Evolutionary conservation across 2,888 invertebrate genomes (phyloP).

Genomic region (Anthophora plumipes): DNA sequence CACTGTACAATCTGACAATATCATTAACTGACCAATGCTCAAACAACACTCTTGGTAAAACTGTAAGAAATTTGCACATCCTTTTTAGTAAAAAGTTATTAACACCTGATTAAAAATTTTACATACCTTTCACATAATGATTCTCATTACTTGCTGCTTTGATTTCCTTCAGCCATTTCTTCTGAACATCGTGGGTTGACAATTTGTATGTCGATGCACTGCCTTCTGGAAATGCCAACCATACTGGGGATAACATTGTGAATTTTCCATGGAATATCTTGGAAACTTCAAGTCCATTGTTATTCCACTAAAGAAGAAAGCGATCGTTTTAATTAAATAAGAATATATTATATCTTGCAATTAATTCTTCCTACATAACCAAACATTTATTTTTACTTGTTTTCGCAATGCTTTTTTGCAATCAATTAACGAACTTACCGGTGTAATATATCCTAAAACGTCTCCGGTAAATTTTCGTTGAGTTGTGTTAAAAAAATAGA

Average conservation of each 20-base stretch:
- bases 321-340: background rate
- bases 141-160: slow-evolving; percentile 86
- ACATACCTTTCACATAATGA: slow-evolving; percentile 87
- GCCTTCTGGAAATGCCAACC: slow-evolving; percentile 93
- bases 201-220: slow-evolving; percentile 88
- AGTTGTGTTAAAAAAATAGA: slow-evolving; percentile 90
- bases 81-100: background rate
- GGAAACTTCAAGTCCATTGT: slow-evolving; percentile 96
- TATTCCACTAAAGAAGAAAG: slow-evolving; percentile 92
- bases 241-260: slow-evolving; percentile 96
- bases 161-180: slow-evolving; percentile 92
- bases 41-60: slow-evolving; percentile 95
- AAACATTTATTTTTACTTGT: background rate
- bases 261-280: slow-evolving; percentile 96
- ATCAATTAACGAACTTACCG: slow-evolving; percentile 86
- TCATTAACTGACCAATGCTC: slow-evolving; percentile 94
- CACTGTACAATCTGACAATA: slow-evolving; percentile 89
- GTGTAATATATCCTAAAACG: slow-evolving; percentile 96
- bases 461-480: slow-evolving; percentile 89
- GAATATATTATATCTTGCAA: background rate
- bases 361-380: background rate
- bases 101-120: slow-evolving; percentile 5
- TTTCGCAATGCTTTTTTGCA: no score
- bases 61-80: slow-evolving; percentile 85
- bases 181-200: slow-evolving; percentile 93